Evolutionary conservation across 1,140 invertebrate species (phyloP).

Genomic region (Lordiphosa clarofinis): DNA sequence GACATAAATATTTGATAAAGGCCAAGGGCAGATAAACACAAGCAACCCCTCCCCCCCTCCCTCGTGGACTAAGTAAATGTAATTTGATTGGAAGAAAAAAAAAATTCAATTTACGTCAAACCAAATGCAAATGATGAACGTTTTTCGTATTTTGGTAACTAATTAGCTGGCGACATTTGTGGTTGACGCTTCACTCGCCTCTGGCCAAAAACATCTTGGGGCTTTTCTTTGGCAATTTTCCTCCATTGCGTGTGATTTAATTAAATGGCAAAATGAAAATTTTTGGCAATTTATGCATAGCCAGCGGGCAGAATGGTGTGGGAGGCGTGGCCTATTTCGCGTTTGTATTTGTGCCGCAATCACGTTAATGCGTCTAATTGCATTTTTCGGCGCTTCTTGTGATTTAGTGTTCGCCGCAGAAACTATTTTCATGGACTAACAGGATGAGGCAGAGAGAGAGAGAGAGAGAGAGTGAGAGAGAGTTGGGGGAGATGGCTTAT

Average conservation of each 20-base stretch:
- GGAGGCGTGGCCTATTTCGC: slow-evolving; percentile 15
- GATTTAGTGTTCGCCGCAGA: too few relatives aligned
- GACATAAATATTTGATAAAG: slow-evolving; percentile 49
- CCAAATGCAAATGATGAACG: slow-evolving; percentile 66
- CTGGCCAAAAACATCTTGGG: slow-evolving; percentile 1
- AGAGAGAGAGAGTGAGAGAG: too few relatives aligned
- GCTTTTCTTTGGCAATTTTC: slow-evolving; percentile 13
- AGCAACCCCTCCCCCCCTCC: background rate
- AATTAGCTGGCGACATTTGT: slow-evolving; percentile 67
- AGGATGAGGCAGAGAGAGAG: too few relatives aligned
- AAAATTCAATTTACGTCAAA: slow-evolving; percentile 52
- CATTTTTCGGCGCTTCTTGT: slow-evolving; percentile 45
- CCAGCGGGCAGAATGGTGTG: background rate
- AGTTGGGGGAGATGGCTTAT: too few relatives aligned
- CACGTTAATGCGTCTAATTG: slow-evolving; percentile 68
- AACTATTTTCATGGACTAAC: too few relatives aligned
- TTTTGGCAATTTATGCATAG: slow-evolving; percentile 57
- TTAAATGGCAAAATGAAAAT: slow-evolving; percentile 68
- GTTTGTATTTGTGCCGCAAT: slow-evolving; percentile 31
- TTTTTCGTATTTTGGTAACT: slow-evolving; percentile 50
- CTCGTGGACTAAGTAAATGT: background rate
- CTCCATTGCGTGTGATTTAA: slow-evolving; percentile 69
- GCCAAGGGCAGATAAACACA: slow-evolving; percentile 22
- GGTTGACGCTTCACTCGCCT: slow-evolving; percentile 30
- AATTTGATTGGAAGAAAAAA: slow-evolving; percentile 19